These are phyloP conservation scores for Antechinus stuartii DNA, from an alignment of 2,113 vertebrate species.

Conservation along the genomic window DNA sequence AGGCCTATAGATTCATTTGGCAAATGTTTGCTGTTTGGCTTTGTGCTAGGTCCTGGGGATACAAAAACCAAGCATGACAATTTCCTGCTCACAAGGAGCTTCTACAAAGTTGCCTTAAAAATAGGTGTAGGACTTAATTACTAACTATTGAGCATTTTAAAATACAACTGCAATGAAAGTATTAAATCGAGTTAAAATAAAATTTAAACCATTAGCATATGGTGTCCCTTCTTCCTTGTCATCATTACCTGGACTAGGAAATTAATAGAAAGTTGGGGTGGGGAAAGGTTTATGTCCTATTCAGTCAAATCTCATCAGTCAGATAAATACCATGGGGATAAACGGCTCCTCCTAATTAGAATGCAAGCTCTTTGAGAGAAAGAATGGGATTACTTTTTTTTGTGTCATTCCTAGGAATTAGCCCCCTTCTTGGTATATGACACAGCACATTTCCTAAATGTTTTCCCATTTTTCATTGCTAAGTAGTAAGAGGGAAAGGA, in stretches of 20 bases:
- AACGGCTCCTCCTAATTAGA: not conserved
- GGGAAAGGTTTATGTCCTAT: not conserved
- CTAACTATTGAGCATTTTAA: constrained; percentile 15
- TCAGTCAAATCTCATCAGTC: not conserved
- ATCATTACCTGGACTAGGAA: not conserved
- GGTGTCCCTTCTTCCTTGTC: not conserved
- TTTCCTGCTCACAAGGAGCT: not conserved
- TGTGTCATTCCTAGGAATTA: not conserved
- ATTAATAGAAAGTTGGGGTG: not conserved
- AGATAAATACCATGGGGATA: not conserved
- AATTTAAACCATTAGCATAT: not conserved
- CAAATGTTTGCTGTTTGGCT: not conserved
- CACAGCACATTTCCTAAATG: not conserved
- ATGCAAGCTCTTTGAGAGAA: not conserved
- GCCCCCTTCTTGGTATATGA: not conserved
- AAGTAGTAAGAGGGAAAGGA: not conserved
- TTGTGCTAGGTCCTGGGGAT: not conserved
- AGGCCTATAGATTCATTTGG: not conserved
- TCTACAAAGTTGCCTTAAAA: not conserved
- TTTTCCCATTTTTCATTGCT: not conserved
- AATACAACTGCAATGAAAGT: not conserved
- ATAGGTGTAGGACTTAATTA: not conserved
- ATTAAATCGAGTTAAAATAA: constrained; percentile 6
- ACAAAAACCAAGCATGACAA: not conserved
- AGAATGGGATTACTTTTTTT: not conserved